Evolutionary conservation across 37 sponge, comb jelly and placozoan genomes (phyloP), one percentile per base, ranked within the genome.

Genomic region (Hexactinellida sp.): DNA sequence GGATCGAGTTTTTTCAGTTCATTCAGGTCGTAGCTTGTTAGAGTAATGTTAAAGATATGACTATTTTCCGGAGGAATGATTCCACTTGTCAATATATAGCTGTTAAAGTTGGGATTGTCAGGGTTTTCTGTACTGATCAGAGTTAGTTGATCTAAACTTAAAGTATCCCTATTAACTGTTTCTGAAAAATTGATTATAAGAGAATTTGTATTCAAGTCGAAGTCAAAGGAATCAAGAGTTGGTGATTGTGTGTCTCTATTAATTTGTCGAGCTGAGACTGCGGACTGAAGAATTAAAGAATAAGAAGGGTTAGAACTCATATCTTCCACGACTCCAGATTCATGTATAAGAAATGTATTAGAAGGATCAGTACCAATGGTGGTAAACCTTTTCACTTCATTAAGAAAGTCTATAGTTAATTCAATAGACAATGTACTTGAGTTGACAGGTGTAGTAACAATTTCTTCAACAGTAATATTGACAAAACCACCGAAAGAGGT

Each of bases 111-210:
- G 9, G 88, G 36, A 37, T 83, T 30, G 36, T 7, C 37, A 13
- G 82, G 39, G 82, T 88, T 36, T 13, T 23, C 37, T 25, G 91
- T 86, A 0, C 88, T 85, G 30, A 38, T 41, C 13, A 94, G 55
- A 37, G 92, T 90, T 37, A 95, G 86, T 7, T 54, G 54, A 24
- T 88, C 38, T 34, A 91, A 85, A 37, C 87, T 83, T 35, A 95
- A 36, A 0, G 86, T 85, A 0, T 82, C 39, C 5, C 55, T 41
- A 84, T 92, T 84, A 38, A 95, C 88, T 0, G 89, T 87, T 84
- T 95, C 95, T 30, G 91, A 86, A 83, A 95, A 95, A 0, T 91
- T 95, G 0, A 95, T 84, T 24, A 36, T 30, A 34, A 95, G 86
- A 9, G 54, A 54, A 37, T 90, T 88, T 36, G 87, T 82, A 54